phyloP scores from a whole-genome alignment of 2,888 invertebrate species.

The Fragum sueziense region DNA sequence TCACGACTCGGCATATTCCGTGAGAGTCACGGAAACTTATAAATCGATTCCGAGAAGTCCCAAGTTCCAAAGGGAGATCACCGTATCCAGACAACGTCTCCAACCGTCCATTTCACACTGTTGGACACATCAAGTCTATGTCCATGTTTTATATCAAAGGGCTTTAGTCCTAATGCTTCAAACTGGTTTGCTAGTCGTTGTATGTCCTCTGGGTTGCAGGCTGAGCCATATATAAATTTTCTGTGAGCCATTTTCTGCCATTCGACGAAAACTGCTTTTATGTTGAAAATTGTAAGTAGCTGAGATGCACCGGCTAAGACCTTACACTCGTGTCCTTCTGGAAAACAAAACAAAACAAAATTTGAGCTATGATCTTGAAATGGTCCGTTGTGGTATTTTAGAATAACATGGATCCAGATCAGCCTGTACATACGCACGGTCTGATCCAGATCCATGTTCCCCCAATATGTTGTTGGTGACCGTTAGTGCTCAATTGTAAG shows the following conservation, averaged over 20 bases:
- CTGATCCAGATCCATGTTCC: no score
- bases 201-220: conserved; percentile 64
- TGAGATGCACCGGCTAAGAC: conserved; percentile 64
- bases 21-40: no score
- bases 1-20: no score
- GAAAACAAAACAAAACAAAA: conserved; percentile 26
- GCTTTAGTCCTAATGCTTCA: conserved; percentile 56
- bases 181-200: conserved; percentile 56
- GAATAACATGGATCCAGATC: no score
- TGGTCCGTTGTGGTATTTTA: no score
- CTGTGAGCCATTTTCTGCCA: conserved; percentile 74
- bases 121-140: conserved; percentile 56
- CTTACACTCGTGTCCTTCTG: conserved; percentile 78
- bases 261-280: conserved; percentile 77
- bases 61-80: no score
- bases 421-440: no score
- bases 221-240: conserved; percentile 56
- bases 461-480: no score
- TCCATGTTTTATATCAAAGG: conserved; percentile 63
- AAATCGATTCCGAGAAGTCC: no score
- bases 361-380: no score
- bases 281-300: conserved; percentile 63
- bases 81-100: conserved; percentile 69
- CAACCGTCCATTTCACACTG: conserved; percentile 63
- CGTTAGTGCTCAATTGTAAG: no score